Evolutionary conservation across 2,888 invertebrate species (phyloP).

Genomic region (Mythimna vitellina): DNA sequence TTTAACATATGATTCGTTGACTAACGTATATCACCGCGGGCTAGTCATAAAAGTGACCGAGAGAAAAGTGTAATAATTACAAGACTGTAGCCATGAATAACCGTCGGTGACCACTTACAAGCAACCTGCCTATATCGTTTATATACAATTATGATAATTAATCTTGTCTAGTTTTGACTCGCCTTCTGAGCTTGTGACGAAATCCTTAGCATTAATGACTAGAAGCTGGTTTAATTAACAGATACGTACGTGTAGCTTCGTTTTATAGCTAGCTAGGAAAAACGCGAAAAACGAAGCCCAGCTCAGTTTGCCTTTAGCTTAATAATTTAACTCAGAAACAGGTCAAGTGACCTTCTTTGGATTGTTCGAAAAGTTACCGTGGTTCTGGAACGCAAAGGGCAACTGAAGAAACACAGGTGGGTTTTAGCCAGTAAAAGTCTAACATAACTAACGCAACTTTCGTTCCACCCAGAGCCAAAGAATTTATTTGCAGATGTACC

Average conservation of each 20-base stretch:
- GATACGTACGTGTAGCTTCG: neutral
- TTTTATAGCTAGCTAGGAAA: neutral
- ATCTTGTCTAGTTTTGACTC: slow-evolving; percentile 35
- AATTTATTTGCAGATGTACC: too few relatives aligned
- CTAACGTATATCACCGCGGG: neutral
- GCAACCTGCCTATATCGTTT: slow-evolving; percentile 29
- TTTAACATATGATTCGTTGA: neutral
- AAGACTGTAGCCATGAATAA: neutral
- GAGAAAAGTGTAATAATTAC: slow-evolving; percentile 14
- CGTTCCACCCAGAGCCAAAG: too few relatives aligned
- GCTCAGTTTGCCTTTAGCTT: too few relatives aligned
- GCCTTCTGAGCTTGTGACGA: slow-evolving; percentile 33
- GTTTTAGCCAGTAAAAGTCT: too few relatives aligned
- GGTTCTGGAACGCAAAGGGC: too few relatives aligned
- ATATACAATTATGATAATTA: slow-evolving; percentile 40
- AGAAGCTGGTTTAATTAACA: neutral
- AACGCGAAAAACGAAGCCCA: too few relatives aligned
- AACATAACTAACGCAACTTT: too few relatives aligned
- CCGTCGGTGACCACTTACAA: neutral
- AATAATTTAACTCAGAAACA: neutral
- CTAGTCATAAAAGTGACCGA: slow-evolving; percentile 7
- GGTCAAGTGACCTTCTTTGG: neutral
- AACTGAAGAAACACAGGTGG: too few relatives aligned
- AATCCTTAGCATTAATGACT: slow-evolving; percentile 9
- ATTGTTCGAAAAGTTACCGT: too few relatives aligned